phyloP scores from a whole-genome alignment of 2,888 invertebrate species.

The Drosophila mettleri region DNA sequence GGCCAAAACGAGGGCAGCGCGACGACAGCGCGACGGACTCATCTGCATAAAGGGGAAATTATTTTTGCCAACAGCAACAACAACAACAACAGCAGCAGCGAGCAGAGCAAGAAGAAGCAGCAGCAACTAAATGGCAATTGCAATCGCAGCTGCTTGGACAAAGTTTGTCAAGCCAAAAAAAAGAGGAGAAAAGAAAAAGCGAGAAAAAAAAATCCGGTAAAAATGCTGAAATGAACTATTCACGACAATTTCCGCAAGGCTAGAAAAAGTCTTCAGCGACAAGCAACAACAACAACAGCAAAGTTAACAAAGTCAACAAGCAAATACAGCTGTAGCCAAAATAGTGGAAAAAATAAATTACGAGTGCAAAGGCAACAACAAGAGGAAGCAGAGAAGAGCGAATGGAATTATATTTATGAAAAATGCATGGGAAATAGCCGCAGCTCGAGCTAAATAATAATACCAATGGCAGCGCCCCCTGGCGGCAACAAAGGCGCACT shows the following conservation, averaged over 20 bases:
- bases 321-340: conserved; percentile 55
- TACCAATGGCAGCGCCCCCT: background rate
- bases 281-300: conserved; percentile 30
- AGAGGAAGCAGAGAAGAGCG: background rate
- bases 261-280: conserved; percentile 22
- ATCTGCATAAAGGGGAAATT: conserved; percentile 80
- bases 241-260: conserved; percentile 71
- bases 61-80: conserved; percentile 49
- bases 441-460: conserved; percentile 18
- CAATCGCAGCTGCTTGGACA: conserved; percentile 62
- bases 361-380: conserved; percentile 10
- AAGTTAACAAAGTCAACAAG: conserved; percentile 58
- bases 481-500: background rate
- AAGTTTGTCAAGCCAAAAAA: conserved; percentile 51
- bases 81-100: conserved; percentile 26
- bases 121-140: conserved; percentile 55
- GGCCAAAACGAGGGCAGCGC: conserved; percentile 32
- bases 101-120: too few relatives aligned
- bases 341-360: conserved; percentile 48
- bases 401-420: conserved; percentile 38
- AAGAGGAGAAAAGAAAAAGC: conserved; percentile 17
- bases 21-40: conserved; percentile 55
- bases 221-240: conserved; percentile 71
- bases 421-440: conserved; percentile 26
- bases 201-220: conserved; percentile 37